Evolutionary conservation across 2,113 vertebrate genomes (phyloP), one percentile per base, ranked within the genome.

Genomic region (Lophius piscatorius): DNA sequence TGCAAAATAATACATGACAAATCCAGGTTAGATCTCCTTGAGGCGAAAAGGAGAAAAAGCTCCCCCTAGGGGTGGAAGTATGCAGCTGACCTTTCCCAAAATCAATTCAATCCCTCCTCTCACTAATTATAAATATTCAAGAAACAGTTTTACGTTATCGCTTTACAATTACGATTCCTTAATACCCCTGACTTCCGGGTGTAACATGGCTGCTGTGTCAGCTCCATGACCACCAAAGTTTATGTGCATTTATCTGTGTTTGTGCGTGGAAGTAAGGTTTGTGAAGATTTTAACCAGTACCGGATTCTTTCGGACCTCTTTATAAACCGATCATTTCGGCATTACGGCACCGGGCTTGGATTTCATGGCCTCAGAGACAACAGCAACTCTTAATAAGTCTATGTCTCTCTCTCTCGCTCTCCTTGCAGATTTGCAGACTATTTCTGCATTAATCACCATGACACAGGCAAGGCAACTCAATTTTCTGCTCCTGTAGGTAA

Each of bases 401-500:
- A 61, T 76, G 59, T 82, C 57, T 35, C 52, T 46, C 63, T 60
- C 70, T 49, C 73, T 82, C 70, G 47, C 50, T 51, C 60, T 91
- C 87, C 91, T 95, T 91, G 89, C 92, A 94, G 94, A 93, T 95
- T 94, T 91, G 91, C 92, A 92, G 94, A 94, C 94, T 97, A 96
- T 95, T 96, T 95, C 94, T 94, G 94, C 95, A 98, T 99, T 96
- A 97, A 98, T 98, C 96, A 97, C 94, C 94, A 94, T 97, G 96
- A 97, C 95, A 97, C 94, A 96, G 93, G 93, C 95, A 96, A 97
- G 94, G 96, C 96, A 96, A 96, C 95, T 96, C 94, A 97, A 98
- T 99, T 96, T 98, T 98, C 95, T 98, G 97, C 96, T 95, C 95
- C 95, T 93, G 94, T 99, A 96, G 95, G 94, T 95, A 94, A 91